Percentiles rank a stretch among this genome's conserved stretches.
Conservation (phyloP, 2,888 invertebrate species). For the Polylopha cassiicola region DNA sequence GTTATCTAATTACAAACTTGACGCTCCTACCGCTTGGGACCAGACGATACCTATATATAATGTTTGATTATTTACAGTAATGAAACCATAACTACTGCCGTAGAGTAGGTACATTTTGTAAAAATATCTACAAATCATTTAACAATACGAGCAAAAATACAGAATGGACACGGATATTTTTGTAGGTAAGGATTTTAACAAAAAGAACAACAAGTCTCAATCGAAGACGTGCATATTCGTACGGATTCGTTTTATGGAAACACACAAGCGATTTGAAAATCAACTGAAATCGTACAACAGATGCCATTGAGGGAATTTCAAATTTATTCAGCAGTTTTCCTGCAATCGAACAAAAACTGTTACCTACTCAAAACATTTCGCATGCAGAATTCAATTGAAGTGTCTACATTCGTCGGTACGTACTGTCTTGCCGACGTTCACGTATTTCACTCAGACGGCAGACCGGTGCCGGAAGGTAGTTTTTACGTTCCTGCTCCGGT, state of each 20-base stretch:
- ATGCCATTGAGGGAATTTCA: too few species aligned
- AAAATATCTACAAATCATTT: too few species aligned
- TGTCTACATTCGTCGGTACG: slow-evolving; percentile 7
- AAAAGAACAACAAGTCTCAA: too few species aligned
- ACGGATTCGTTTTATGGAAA: too few species aligned
- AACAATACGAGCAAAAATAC: too few species aligned
- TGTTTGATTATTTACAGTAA: slow-evolving; percentile 52
- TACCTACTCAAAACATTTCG: slow-evolving; percentile 8
- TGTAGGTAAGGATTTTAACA: too few species aligned
- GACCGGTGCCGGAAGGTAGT: slow-evolving; percentile 48
- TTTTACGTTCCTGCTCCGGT: slow-evolving; percentile 51
- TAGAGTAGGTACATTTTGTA: too few species aligned
- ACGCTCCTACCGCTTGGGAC: slow-evolving; percentile 59
- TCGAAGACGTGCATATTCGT: too few species aligned
- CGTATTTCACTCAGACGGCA: slow-evolving; percentile 21
- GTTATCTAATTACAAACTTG: slow-evolving; percentile 71
- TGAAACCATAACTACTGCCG: slow-evolving; percentile 49
- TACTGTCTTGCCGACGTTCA: slow-evolving; percentile 14
- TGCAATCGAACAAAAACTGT: slow-evolving; percentile 10
- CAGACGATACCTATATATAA: slow-evolving; percentile 22
- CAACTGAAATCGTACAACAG: too few species aligned
- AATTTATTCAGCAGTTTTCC: slow-evolving; percentile 3
- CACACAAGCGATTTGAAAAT: too few species aligned
- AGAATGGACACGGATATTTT: too few species aligned
- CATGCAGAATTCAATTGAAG: slow-evolving; percentile 10